Conservation (phyloP, 2,888 invertebrate species). For the Coleophora flavipennella region DNA sequence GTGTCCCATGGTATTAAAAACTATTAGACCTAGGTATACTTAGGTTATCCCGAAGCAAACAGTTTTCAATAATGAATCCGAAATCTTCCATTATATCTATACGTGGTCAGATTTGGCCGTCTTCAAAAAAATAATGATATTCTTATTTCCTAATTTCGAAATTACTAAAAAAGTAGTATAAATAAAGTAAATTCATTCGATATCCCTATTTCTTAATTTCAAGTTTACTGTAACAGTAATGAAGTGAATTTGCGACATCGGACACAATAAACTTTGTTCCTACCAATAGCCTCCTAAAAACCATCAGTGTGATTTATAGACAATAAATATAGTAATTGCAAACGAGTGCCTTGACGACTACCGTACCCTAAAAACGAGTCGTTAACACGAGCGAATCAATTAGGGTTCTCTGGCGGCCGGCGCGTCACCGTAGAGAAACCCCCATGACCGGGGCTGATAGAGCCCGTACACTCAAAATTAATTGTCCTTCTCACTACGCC, state of each 20-base stretch:
- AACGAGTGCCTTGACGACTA: slow-evolving; percentile 23
- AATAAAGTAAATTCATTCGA: too few species aligned
- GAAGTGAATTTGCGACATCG: not conserved
- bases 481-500: slow-evolving; percentile 14
- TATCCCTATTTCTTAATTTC: too few species aligned
- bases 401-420: slow-evolving; percentile 31
- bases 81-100: too few species aligned
- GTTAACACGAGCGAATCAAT: slow-evolving; percentile 35
- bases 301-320: slow-evolving; percentile 38
- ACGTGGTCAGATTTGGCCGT: too few species aligned
- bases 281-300: slow-evolving; percentile 8
- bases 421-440: slow-evolving; percentile 12
- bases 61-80: too few species aligned
- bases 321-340: slow-evolving; percentile 34
- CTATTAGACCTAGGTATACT: too few species aligned
- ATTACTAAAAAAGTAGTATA: too few species aligned
- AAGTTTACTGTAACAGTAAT: too few species aligned
- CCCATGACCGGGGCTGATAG: slow-evolving; percentile 11
- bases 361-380: slow-evolving; percentile 34
- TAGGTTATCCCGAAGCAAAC: too few species aligned
- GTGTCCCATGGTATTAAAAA: too few species aligned
- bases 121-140: too few species aligned
- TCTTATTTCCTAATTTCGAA: too few species aligned
- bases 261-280: slow-evolving; percentile 5
- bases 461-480: slow-evolving; percentile 11